phyloP scores from a whole-genome alignment of 1,140 invertebrate genomes.

The Portunus trituberculatus region DNA sequence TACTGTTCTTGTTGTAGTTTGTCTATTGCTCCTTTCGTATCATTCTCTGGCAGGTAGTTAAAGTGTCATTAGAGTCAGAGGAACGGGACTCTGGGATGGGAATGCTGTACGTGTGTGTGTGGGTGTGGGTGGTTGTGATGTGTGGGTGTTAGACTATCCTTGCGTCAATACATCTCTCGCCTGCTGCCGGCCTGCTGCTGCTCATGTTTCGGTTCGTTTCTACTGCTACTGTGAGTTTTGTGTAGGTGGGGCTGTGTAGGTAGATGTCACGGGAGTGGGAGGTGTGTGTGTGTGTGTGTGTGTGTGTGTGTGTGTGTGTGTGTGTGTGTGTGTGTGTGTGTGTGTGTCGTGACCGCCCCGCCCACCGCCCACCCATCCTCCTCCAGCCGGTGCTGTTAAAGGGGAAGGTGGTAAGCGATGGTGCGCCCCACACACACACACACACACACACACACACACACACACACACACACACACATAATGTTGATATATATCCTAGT shows the following conservation, averaged over 20 bases:
- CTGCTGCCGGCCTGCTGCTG: too few relatives aligned
- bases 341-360: neutral
- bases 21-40: too few relatives aligned
- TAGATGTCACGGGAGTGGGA: too few relatives aligned
- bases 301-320: too few relatives aligned
- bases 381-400: neutral
- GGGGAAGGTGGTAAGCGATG: neutral
- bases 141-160: too few relatives aligned
- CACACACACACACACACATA: neutral
- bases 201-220: too few relatives aligned
- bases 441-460: neutral
- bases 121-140: neutral
- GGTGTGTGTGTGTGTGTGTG: too few relatives aligned
- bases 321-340: too few relatives aligned
- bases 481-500: neutral
- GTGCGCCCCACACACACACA: neutral
- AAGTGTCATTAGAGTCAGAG: neutral
- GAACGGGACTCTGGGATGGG: neutral
- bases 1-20: too few relatives aligned
- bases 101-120: neutral
- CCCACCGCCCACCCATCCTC: neutral
- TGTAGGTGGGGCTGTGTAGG: too few relatives aligned
- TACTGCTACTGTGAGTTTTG: too few relatives aligned
- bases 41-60: neutral
- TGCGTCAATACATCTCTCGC: too few relatives aligned